Evolutionary conservation across 2,797 vertebrate species (phyloP).

Genomic region (Carduelis carduelis): DNA sequence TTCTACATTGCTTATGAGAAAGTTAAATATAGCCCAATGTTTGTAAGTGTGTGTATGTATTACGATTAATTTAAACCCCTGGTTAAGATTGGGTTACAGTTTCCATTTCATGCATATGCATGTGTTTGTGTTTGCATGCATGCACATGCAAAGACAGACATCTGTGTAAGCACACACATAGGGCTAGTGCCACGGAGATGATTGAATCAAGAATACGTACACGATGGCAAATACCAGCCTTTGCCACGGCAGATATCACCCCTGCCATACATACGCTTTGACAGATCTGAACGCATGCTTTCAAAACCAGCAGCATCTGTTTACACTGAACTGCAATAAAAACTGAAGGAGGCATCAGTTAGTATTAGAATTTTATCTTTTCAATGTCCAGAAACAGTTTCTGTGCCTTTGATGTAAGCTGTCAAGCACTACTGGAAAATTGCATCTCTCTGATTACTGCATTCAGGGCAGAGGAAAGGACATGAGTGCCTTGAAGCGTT

Average conservation of each 20-base stretch:
- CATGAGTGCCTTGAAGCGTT: constrained; percentile 15
- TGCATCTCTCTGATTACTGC: constrained; percentile 27
- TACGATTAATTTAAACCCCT: constrained; percentile 11
- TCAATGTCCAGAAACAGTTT: constrained; percentile 63
- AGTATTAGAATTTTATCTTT: constrained; percentile 66
- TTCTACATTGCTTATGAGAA: constrained; percentile 5
- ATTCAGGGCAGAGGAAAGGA: not conserved
- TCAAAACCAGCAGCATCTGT: constrained; percentile 31
- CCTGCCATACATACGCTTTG: not conserved
- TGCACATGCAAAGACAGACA: not conserved
- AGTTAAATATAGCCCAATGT: constrained; percentile 51
- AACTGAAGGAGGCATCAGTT: constrained; percentile 53
- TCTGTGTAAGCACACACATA: not conserved
- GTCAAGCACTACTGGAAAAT: constrained; percentile 62
- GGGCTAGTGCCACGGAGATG: not conserved
- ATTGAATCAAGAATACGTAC: not conserved
- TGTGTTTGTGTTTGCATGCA: not conserved
- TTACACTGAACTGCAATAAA: constrained; percentile 44
- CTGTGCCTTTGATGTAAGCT: constrained; percentile 62
- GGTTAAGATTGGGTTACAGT: not conserved
- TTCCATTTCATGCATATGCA: constrained; percentile 30
- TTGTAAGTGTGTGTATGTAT: not conserved
- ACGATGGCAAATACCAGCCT: not conserved
- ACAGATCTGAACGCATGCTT: not conserved
- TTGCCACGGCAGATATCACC: not conserved